Percentiles rank a stretch among this genome's conserved stretches.
phyloP scores from a whole-genome alignment of 2,797 vertebrate species.

The Sebastes cheni region DNA sequence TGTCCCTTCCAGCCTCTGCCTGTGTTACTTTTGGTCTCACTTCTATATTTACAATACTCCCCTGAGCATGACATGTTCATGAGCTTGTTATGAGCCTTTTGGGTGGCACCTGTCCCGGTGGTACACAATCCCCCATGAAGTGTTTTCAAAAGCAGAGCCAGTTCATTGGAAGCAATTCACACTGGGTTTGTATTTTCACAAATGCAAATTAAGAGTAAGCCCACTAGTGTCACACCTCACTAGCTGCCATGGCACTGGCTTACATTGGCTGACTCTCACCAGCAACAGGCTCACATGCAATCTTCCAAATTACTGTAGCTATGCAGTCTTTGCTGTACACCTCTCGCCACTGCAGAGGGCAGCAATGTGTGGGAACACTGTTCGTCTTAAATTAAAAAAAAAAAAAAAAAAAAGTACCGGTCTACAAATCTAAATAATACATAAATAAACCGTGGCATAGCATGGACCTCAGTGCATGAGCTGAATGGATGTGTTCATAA shows the following conservation, averaged over 20 bases:
- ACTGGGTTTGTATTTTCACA: neutral
- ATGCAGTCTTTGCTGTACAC: neutral
- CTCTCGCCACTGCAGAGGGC: neutral
- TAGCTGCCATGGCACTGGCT: neutral
- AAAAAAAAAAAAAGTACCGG: neutral
- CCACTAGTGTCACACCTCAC: neutral
- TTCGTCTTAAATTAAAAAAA: constrained; percentile 5
- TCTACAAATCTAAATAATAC: neutral
- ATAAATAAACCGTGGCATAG: neutral
- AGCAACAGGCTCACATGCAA: neutral
- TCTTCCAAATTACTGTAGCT: neutral
- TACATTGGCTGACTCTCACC: neutral
- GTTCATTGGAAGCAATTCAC: constrained; percentile 2
- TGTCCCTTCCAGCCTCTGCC: neutral
- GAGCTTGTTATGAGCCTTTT: constrained; percentile 11
- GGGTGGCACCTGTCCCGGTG: constrained; percentile 13
- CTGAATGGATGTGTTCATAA: constrained; percentile 1
- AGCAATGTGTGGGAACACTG: neutral
- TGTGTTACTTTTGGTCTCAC: neutral
- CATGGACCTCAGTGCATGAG: neutral
- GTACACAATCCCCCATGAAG: neutral
- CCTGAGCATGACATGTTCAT: constrained; percentile 18
- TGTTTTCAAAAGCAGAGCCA: constrained; percentile 29
- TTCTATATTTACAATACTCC: neutral
- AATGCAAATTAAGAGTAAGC: neutral